Evolutionary conservation across 2,888 invertebrate genomes (phyloP), one percentile per base, ranked within the genome.

Genomic region (Ormyrus pomaceus): DNA sequence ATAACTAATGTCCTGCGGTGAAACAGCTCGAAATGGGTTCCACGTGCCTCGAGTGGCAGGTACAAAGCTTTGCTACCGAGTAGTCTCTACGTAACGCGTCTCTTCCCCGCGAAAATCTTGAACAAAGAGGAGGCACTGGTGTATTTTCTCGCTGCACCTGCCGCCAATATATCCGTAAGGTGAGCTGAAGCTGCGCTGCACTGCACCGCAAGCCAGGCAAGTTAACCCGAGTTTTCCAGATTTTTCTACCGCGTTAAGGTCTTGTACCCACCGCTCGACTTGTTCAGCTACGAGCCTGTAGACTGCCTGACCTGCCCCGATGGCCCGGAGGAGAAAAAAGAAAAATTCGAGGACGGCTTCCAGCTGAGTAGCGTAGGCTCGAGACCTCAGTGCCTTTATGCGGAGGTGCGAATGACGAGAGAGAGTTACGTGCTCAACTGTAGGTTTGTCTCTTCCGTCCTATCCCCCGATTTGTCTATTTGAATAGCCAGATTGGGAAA

Each of bases 381-480:
- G 6, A 10, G n/a, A 45, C 75, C 83, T 13, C 59, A 64, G 10
- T 81, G 80, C 11, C 34, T 75, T 5, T 83, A 56, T 48, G 11
- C 80, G 5, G 69, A 83, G 1, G 81, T 80, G 6, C 11, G 50
- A 7, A 75, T 80, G 77, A 68, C 56, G 0, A 66, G n/a, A 9
- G n/a, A 66, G 50, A 68, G 71, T 19, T 83, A 82, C 58, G 72
- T 82, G 19, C 70, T 83, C 11, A 46, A 80, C 46, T 82, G 83
- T 74, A 74, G 69, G 82, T 80, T 19, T 34, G 34, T 34, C 34
- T 34, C 34, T 34, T 34, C 19, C 19, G 0, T 19, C 19, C 19
- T n/a, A 1, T 19, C 0, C 19, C 19, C 19, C 19, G 19, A 19
- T 19, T 19, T 19, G 0, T 19, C 19, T 0, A 19, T 19, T 19